Conservation (phyloP, 2,797 vertebrate species). For the Pseudopleuronectes americanus region DNA sequence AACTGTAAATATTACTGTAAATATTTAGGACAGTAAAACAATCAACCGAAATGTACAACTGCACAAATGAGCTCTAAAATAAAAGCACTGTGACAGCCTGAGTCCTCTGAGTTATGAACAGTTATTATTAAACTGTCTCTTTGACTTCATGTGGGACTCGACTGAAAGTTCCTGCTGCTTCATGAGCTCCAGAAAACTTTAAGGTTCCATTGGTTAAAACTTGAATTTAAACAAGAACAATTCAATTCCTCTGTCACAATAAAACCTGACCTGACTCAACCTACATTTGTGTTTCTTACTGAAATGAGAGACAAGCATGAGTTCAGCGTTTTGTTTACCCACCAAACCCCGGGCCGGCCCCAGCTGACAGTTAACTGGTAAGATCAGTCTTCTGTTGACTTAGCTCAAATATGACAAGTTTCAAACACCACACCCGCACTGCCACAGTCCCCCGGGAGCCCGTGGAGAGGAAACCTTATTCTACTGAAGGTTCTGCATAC, state of each 20-base stretch:
- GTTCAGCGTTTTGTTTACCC: conserved; percentile 59
- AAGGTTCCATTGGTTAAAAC: no score
- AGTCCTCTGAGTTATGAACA: background rate
- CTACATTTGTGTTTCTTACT: background rate
- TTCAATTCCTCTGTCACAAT: no score
- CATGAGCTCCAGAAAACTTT: no score
- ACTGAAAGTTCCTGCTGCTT: background rate
- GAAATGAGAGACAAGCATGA: conserved; percentile 13
- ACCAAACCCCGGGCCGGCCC: conserved; percentile 44
- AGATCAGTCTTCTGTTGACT: conserved; percentile 70
- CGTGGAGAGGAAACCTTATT: conserved; percentile 18
- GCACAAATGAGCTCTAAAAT: conserved; percentile 7
- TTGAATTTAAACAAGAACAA: no score
- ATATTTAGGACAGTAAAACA: background rate
- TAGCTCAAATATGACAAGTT: conserved; percentile 49
- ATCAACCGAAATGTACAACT: background rate
- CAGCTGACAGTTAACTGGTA: conserved; percentile 48
- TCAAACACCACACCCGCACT: conserved; percentile 54
- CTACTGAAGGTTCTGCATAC: background rate
- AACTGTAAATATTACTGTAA: background rate
- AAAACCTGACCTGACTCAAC: background rate
- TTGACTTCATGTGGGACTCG: no score
- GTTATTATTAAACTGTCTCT: no score
- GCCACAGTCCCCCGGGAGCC: conserved; percentile 6
- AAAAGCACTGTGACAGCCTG: conserved; percentile 13